phyloP scores from a whole-genome alignment of 2,888 invertebrate species.

The Hypena proboscidalis region DNA sequence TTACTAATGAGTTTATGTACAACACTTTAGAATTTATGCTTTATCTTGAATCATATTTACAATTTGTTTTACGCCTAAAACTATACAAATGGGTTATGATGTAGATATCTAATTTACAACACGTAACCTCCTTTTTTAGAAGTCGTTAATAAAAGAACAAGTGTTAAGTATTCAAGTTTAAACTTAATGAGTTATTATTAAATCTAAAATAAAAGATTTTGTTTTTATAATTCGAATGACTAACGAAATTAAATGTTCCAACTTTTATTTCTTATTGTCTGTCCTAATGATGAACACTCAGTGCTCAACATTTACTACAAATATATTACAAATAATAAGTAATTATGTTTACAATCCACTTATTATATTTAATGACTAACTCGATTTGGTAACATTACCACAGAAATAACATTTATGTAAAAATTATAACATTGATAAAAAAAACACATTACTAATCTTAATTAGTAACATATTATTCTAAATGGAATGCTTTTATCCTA shows the following conservation, averaged over 20 bases:
- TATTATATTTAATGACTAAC: slow-evolving; percentile 44
- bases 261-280: slow-evolving; percentile 60
- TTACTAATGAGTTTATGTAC: slow-evolving; percentile 69
- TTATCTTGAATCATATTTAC: slow-evolving; percentile 71
- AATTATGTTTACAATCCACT: slow-evolving; percentile 20
- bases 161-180: slow-evolving; percentile 19
- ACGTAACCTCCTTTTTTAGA: no score
- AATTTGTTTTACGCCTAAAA: slow-evolving; percentile 53
- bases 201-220: slow-evolving; percentile 36
- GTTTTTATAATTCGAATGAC: slow-evolving; percentile 30
- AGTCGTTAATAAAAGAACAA: no score
- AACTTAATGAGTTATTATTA: slow-evolving; percentile 27
- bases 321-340: slow-evolving; percentile 42
- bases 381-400: slow-evolving; percentile 33
- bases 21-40: slow-evolving; percentile 82
- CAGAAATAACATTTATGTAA: slow-evolving; percentile 26
- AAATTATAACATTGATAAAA: slow-evolving; percentile 15
- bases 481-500: slow-evolving; percentile 33
- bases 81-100: slow-evolving; percentile 46
- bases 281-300: slow-evolving; percentile 56
- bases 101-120: slow-evolving; percentile 33
- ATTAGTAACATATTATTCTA: slow-evolving; percentile 19
- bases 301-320: slow-evolving; percentile 51
- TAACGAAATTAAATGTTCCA: slow-evolving; percentile 48
- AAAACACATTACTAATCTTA: slow-evolving; percentile 18